Base-by-base conservation (phyloP, 1,140 invertebrate species). In the Zaprionus capensis region DNA sequence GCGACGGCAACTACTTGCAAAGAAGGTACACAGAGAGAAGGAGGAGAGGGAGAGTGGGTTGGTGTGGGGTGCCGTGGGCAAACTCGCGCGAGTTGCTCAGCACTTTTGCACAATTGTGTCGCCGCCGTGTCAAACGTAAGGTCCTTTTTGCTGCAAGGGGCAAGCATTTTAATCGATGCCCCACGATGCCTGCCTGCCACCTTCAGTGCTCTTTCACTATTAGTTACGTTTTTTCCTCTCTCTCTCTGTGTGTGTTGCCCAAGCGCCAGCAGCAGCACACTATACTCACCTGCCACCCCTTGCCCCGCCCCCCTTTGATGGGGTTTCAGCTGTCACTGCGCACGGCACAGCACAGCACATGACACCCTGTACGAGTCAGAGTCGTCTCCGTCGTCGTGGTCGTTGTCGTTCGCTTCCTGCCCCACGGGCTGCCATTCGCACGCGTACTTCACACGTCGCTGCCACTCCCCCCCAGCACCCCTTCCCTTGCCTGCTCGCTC, bases 371-470 rank as follows among this genome's bases (percentile, higher is more conserved):
- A 65, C 69, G 64, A 65, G 57, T 58, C 17, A 53, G 64, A n/a
- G 49, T 44, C 41, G 51, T 65, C 36, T n/a, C 26, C 26, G 24
- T 38, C 31, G 22, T 36, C 22, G 46, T 24, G 14, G 28, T 20
- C 26, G 64, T 67, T 61, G 65, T 73, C 57, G 71, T 38, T 51
- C n/a, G 49, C 49, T 56, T 57, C 58, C 53, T 76, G 66, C 77
- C 80, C 72, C 72, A 79, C 66, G 77, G 82, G 64, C 68, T 80
- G 73, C 78, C 78, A 83, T 83, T 83, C 70, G 81, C 81, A 83
- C 81, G 77, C 72, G 71, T 82, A 83, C 69, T 84, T 83, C 81
- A 80, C 82, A 85, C 82, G 75, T 83, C 65, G 71, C 68, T 61
- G 31, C 22, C 22, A 4, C 36, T 12, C 24, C 20, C 15, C 38